A percentile compares a stretch with the other conserved stretches of the same genome.
phyloP scores from a whole-genome alignment of 2,113 vertebrate species.

The Calonectris borealis region DNA sequence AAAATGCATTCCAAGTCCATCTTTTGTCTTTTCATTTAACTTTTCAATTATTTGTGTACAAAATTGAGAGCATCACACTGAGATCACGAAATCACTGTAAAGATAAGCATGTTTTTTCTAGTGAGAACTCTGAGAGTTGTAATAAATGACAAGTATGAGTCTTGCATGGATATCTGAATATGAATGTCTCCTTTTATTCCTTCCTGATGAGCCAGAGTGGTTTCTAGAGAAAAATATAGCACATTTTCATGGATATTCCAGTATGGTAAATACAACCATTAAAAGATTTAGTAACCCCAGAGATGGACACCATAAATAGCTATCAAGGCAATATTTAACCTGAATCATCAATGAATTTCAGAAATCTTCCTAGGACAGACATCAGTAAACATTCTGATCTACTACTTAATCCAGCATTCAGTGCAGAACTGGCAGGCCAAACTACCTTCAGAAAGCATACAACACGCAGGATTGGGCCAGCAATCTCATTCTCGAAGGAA shows the following conservation, averaged over 20 bases:
- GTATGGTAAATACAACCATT: not conserved
- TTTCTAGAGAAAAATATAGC: not conserved
- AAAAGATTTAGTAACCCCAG: not conserved
- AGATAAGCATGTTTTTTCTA: not conserved
- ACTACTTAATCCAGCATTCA: not conserved
- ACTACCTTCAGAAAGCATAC: not conserved
- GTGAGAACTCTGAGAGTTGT: not conserved
- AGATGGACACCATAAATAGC: not conserved
- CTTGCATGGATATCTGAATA: not conserved
- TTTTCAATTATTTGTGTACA: not conserved
- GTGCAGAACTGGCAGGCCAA: not conserved
- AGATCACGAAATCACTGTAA: not conserved
- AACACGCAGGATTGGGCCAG: not conserved
- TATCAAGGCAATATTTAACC: not conserved
- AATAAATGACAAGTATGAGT: not conserved
- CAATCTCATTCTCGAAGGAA: not conserved
- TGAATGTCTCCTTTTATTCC: not conserved
- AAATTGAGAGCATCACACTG: not conserved
- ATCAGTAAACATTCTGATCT: not conserved
- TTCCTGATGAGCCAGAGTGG: not conserved
- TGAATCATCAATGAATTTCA: not conserved
- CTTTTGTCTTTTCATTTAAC: not conserved
- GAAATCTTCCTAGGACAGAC: not conserved
- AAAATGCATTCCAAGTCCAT: not conserved
- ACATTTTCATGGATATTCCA: not conserved